Evolutionary conservation across 2,113 vertebrate species (phyloP), one percentile per base, ranked within the genome.

Genomic region (Ptilorrhoa leucosticta): DNA sequence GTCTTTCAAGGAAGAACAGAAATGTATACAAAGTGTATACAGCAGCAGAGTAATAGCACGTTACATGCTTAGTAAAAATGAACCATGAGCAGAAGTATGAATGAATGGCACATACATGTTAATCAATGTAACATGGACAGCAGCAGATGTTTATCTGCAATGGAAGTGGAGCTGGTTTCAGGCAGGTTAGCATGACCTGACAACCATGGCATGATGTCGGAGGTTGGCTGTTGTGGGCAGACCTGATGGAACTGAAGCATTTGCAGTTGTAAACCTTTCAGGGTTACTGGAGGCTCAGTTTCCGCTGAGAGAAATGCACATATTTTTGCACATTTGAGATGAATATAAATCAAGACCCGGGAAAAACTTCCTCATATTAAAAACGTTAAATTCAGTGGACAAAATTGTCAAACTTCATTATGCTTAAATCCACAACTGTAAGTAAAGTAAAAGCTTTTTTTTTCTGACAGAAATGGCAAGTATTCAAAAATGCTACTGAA

Each of bases 1-100:
- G 97, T 99, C 99, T 99, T 99, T 99, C 98, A 99, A 98, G 98
- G 98, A 98, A 98, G 98, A 98, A 98, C 97, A 98, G 98, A 98
- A 96, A 98, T 97, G 98, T 98, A 98, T 97, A 98, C 98, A 96
- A 77, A 97, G 93, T 97, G 98, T 97, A 98, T 97, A 98, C 98
- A 83, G 97, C 96, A 97, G 97, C 97, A 98, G 97, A 98, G 75
- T 96, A 76, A 98, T 85, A 97, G 98, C 98, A 97, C 97, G 97
- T 97, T 94, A 97, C 99, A 99, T 99, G 99, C 99, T 96, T 91
- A 97, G 98, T 97, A 97, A 96, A 97, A 97, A 99, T 98, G 98
- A 96, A 89, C 91, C 89, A 97, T 96, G 97, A 96, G 80, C 78
- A 97, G 92, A 87, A 97, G 90, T 54, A 97, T 98, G 98, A 95